Evolutionary conservation across 2,113 vertebrate species (phyloP).

Genomic region (Barnardius zonarius): DNA sequence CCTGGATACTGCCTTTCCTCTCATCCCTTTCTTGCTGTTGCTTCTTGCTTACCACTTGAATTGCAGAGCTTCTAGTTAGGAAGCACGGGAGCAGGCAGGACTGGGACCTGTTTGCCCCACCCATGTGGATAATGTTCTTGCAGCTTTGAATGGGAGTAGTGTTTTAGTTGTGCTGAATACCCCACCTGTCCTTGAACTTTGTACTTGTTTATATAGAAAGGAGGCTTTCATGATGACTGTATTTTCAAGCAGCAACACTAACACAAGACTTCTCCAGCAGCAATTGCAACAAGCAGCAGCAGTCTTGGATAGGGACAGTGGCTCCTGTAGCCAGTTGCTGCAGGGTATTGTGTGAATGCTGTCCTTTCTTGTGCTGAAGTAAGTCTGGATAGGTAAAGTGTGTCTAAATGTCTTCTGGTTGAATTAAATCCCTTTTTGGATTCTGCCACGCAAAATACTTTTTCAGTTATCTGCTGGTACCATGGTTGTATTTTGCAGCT

Average conservation of each 20-base stretch:
- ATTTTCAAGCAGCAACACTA: background rate
- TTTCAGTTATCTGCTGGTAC: background rate
- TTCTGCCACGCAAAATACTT: background rate
- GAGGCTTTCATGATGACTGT: fast-evolving
- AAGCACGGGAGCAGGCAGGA: background rate
- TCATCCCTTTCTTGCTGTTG: background rate
- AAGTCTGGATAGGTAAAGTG: background rate
- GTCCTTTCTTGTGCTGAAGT: background rate
- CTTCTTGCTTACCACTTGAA: background rate
- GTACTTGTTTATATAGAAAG: background rate
- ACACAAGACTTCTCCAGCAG: background rate
- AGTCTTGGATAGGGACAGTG: background rate
- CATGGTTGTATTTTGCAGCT: background rate
- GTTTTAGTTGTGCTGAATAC: background rate
- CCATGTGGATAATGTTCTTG: background rate
- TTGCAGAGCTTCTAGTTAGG: background rate
- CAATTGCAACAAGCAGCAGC: background rate
- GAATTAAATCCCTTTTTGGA: background rate
- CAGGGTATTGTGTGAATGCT: background rate
- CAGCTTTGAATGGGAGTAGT: background rate
- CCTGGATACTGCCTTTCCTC: background rate
- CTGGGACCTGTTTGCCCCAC: background rate
- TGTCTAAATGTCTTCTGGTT: background rate
- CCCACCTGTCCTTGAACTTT: background rate
- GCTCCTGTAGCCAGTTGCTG: background rate